Percentiles rank a stretch among this genome's conserved stretches.
These are phyloP conservation scores for Clarias gariepinus DNA, from an alignment of 2,113 vertebrate genomes.

Conservation along the genomic window DNA sequence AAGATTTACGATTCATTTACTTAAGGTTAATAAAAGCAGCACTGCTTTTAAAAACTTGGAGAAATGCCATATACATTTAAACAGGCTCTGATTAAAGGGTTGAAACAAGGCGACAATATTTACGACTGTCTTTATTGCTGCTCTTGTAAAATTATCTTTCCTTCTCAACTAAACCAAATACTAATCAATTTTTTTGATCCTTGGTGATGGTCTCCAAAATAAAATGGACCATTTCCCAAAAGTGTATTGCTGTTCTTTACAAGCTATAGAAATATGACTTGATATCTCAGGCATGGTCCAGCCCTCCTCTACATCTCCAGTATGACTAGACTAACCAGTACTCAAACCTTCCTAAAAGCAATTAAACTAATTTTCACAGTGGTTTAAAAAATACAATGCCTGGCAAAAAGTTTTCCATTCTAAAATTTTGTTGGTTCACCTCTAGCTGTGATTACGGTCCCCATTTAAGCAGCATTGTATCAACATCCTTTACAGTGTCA, in stretches of 20 bases:
- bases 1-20: not conserved
- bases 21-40: not conserved
- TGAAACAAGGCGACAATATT: not conserved
- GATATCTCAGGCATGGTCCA: not conserved
- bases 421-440: no score
- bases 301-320: not conserved
- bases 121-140: not conserved
- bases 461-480: no score
- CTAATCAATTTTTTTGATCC: not conserved
- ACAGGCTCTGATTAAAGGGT: not conserved
- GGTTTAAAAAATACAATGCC: not conserved
- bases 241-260: not conserved
- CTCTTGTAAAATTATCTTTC: not conserved
- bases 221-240: not conserved
- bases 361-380: not conserved
- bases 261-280: not conserved
- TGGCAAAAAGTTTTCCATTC: no score
- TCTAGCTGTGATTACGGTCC: no score
- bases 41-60: slow-evolving; percentile 10
- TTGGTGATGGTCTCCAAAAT: not conserved
- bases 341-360: not conserved
- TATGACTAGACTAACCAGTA: not conserved
- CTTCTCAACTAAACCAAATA: not conserved
- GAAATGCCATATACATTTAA: slow-evolving; percentile 5
- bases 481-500: no score